phyloP scores from a whole-genome alignment of 1,140 invertebrate genomes.

The Acromyrmex heyeri region DNA sequence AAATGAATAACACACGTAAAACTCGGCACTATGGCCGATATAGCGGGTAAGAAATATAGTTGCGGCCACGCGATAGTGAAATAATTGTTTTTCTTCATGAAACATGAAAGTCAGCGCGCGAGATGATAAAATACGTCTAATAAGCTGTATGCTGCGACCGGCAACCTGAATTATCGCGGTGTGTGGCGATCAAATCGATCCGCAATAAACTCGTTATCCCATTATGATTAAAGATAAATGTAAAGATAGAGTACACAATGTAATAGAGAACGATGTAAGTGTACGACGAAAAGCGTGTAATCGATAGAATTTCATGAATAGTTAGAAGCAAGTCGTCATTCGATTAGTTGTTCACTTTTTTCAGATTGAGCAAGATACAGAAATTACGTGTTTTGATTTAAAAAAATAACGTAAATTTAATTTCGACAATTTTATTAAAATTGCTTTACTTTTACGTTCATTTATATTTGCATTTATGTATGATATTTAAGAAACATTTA shows the following conservation, averaged over 20 bases:
- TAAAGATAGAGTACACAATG: constrained; percentile 33
- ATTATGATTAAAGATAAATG: constrained; percentile 42
- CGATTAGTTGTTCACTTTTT: background rate
- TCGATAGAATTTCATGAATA: background rate
- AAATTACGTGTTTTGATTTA: background rate
- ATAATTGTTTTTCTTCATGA: constrained; percentile 50
- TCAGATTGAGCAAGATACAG: background rate
- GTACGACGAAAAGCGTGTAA: background rate
- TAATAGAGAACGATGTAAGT: background rate
- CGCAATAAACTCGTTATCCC: constrained; percentile 39
- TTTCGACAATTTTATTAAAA: background rate
- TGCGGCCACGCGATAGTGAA: constrained; percentile 37
- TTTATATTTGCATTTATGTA: background rate
- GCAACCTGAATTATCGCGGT: constrained; percentile 26
- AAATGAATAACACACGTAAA: constrained; percentile 21
- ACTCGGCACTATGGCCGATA: background rate
- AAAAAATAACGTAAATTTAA: background rate
- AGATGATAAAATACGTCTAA: constrained; percentile 47
- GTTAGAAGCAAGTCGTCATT: too few relatives aligned
- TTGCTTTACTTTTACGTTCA: background rate
- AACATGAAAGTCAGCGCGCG: constrained; percentile 18
- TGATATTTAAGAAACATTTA: background rate
- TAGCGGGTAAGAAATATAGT: constrained; percentile 29
- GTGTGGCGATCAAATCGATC: constrained; percentile 27
- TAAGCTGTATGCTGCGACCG: background rate